Base-by-base conservation (phyloP, 2,797 vertebrate species). In the Pseudochaenichthys georgianus region DNA sequence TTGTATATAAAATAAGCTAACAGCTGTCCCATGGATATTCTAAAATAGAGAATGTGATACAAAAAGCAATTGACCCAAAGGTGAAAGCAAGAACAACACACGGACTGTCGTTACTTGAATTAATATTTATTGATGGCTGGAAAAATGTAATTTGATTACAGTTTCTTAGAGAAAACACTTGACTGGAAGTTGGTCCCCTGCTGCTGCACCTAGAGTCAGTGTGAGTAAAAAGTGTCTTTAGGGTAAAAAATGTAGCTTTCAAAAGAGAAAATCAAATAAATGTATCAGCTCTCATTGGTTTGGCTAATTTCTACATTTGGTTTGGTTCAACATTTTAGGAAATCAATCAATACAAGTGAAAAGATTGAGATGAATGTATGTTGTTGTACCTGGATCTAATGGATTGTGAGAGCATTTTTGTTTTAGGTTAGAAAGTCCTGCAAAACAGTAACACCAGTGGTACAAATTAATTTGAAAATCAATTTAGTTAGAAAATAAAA, bases 51-150 rank as follows among this genome's bases (percentile, higher is more conserved):
- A 23, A 48, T 57, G 3, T 19, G 42, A 9, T 38, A 7, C 34
- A 53, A 3, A 17, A 17, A 17, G 28, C 28, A 5, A 28, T 28
- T 28, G 28, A 28, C 28, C 28, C 28, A 63, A 15, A 66, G 38
- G 47, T 76, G 43, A 70, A 41, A 17, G 23, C 0, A 9, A 73
- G 12, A 9, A 11, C 1, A 28, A 66, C 21, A 73, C 15, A 70
- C n/a, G n/a, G 19, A 50, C 43, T 15, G 11, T 76, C 31, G 7
- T 54, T 63, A 68, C 62, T 67, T 72, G 34, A 81, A 85, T 46
- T 52, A 6, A 62, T 70, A 52, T 90, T 91, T 92, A 92, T 91
- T 90, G 43, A 75, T 9, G 2, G 19, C 12, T 64, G 41, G 80
- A 68, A 34, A 46, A 6, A 63, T n/a, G 21, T 53, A 75, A 31